phyloP scores from a whole-genome alignment of 2,888 invertebrate species.

The Erebia palarica region DNA sequence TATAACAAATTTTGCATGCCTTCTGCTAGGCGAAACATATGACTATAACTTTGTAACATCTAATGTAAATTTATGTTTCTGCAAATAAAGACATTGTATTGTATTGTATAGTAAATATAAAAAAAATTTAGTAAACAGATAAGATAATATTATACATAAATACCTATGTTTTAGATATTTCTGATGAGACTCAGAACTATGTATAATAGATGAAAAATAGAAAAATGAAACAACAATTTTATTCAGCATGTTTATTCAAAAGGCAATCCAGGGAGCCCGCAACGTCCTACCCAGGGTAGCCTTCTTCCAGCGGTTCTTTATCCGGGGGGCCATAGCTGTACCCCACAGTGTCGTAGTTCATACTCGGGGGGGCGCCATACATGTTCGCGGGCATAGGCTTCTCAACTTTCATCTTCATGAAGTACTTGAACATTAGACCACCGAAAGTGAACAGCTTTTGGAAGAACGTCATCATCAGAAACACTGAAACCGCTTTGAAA shows the following conservation, averaged over 20 bases:
- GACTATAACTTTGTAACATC: no score
- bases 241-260: slow-evolving; percentile 54
- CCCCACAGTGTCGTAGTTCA: slow-evolving; percentile 66
- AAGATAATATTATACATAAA: no score
- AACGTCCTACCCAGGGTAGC: slow-evolving; percentile 56
- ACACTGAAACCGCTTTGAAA: slow-evolving; percentile 64
- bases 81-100: no score
- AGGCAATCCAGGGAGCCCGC: slow-evolving; percentile 62
- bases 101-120: no score
- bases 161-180: no score
- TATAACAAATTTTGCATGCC: no score
- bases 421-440: slow-evolving; percentile 63
- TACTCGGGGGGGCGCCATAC: slow-evolving; percentile 63
- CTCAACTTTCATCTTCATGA: slow-evolving; percentile 57
- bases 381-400: slow-evolving; percentile 48
- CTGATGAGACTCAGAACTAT: no score
- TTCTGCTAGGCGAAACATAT: no score
- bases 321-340: slow-evolving; percentile 72
- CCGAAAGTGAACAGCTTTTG: slow-evolving; percentile 69
- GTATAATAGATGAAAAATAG: no score
- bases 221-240: slow-evolving; percentile 14
- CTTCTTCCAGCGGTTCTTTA: slow-evolving; percentile 51
- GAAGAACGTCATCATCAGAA: slow-evolving; percentile 68
- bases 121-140: no score
- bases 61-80: no score